Base-by-base conservation (phyloP, 2,797 vertebrate genomes). In the Lindbergichthys nudifrons region DNA sequence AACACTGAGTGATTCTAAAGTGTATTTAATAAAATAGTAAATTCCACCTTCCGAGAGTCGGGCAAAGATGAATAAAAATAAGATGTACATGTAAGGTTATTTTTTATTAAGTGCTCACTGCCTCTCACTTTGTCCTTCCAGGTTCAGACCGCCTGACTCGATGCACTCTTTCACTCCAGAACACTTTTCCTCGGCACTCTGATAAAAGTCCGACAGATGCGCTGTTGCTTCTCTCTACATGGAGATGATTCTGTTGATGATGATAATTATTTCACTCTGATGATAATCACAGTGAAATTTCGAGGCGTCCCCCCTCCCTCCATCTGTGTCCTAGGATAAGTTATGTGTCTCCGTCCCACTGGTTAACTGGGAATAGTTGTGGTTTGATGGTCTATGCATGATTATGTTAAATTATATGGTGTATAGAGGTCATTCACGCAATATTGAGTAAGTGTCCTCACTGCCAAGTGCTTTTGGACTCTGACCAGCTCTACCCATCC, bases 251-350 rank as follows among this genome's bases (percentile, higher is more conserved):
- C 23, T 72, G 68, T 61, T 70, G 63, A 67, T 83, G 77, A 73
- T 64, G 52, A 71, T 72, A 47, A 78, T 86, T 65, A 85, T 82
- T 82, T 81, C 77, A 30, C 45, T 76, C 71, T 85, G 80, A 81
- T 82, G 77, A 83, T 81, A 80, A 85, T 88, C 76, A 79, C 62
- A 81, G 80, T 63, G 65, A 87, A 74, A 88, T 15, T 71, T 64
- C 65, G 43, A 48, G 21, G 12, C 53, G 18, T 73, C 66, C 62
- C 52, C 53, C 60, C 66, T 70, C 61, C 75, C 62, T 73, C 68
- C 81, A 77, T 77, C 78, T 77, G 76, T 79, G 70, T 84, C 75
- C 58, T 69, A 73, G 71, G 66, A 84, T 56, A 73, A 70, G 47
- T 75, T 68, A 65, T 59, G 52, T 50, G 50, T 79, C 61, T 75